Conservation (phyloP, 2,888 invertebrate genomes). For the Hartigia nigra region DNA sequence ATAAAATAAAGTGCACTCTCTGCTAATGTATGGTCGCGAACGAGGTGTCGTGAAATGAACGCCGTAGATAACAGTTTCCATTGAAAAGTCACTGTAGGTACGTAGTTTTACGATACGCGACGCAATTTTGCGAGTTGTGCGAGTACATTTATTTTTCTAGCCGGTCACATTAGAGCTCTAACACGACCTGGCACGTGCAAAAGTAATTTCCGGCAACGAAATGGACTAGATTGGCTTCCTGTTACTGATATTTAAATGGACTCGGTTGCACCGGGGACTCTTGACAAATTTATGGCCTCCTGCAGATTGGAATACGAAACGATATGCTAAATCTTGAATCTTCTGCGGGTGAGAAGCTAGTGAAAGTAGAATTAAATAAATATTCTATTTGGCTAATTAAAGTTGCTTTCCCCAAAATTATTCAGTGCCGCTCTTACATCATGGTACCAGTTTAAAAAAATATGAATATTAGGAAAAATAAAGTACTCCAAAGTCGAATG, state of each 20-base stretch:
- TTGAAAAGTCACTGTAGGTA: neutral
- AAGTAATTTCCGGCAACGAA: conserved; percentile 51
- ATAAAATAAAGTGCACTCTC: neutral
- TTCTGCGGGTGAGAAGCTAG: conserved; percentile 3
- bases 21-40: neutral
- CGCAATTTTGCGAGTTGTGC: conserved; percentile 17
- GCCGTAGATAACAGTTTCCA: neutral
- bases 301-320: conserved; percentile 28
- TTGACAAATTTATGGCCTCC: conserved; percentile 38
- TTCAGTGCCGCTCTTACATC: neutral
- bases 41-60: neutral
- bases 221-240: conserved; percentile 48
- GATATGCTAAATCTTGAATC: conserved; percentile 35
- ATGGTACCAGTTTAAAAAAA: neutral
- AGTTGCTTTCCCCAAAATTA: neutral
- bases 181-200: conserved; percentile 39
- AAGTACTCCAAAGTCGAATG: neutral
- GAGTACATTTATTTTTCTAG: conserved; percentile 33
- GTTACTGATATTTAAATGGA: conserved; percentile 50
- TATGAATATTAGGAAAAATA: neutral
- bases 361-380: neutral
- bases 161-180: conserved; percentile 30
- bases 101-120: neutral
- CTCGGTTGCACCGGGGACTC: conserved; percentile 31
- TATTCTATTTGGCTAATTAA: neutral